Evolutionary conservation across 1,140 invertebrate genomes (phyloP).

Genomic region (Drosophila triauraria): DNA sequence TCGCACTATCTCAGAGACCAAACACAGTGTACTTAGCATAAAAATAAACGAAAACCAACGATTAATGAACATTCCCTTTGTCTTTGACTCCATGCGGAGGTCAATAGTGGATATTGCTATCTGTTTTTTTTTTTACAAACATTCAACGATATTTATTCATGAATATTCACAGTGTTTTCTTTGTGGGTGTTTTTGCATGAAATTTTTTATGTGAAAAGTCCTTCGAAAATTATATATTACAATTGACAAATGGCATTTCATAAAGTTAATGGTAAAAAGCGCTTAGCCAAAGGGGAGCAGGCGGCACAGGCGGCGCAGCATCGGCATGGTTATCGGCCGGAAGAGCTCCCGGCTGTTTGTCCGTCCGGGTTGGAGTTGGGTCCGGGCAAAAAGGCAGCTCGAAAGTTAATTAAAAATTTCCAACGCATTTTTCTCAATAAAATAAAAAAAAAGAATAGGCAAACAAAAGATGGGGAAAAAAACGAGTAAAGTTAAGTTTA

Average conservation of each 20-base stretch:
- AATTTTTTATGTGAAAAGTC: conserved; percentile 7
- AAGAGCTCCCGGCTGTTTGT: conserved; percentile 34
- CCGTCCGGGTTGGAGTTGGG: conserved; percentile 20
- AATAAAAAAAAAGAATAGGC: conserved; percentile 1
- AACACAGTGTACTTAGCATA: conserved; percentile 15
- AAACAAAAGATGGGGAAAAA: conserved; percentile 26
- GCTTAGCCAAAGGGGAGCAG: conserved; percentile 8
- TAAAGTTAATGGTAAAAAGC: conserved; percentile 26
- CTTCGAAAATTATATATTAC: conserved; percentile 31
- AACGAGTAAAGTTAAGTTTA: conserved; percentile 25
- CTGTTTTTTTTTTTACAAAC: conserved; percentile 10
- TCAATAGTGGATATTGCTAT: conserved; percentile 17
- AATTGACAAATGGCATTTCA: conserved; percentile 47
- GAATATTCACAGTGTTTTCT: conserved; percentile 42
- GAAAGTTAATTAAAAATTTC: conserved; percentile 53
- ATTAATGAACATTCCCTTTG: background rate
- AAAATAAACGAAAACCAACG: conserved; percentile 2
- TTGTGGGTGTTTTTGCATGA: conserved; percentile 1
- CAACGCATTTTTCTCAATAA: conserved; percentile 44
- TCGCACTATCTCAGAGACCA: conserved; percentile 8
- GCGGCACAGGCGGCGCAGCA: background rate
- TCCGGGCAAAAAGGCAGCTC: conserved; percentile 14
- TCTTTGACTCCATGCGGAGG: background rate
- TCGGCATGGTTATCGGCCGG: conserved; percentile 20
- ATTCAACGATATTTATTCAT: conserved; percentile 34